A percentile compares a stretch with the other conserved stretches of the same genome.
phyloP scores from a whole-genome alignment of 2,797 vertebrate genomes.

The Anguilla megastoma region DNA sequence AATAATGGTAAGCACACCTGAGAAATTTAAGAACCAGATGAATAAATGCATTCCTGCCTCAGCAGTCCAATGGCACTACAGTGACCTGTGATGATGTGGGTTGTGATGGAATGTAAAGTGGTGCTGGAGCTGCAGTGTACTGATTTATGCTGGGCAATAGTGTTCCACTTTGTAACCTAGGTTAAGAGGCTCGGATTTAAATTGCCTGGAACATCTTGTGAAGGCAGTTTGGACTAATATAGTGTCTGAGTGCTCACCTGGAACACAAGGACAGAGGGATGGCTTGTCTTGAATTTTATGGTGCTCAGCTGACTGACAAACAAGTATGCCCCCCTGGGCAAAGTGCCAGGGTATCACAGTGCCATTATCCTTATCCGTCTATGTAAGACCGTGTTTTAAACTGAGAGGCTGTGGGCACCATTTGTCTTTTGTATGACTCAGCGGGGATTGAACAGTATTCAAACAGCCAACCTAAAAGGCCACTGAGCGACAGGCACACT shows the following conservation, averaged over 20 bases:
- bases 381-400: background rate
- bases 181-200: background rate
- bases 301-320: slow-evolving; percentile 5
- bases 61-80: background rate
- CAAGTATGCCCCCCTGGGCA: background rate
- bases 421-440: slow-evolving; percentile 21
- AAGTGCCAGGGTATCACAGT: background rate
- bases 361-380: background rate
- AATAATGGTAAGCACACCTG: background rate
- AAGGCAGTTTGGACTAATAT: slow-evolving; percentile 17
- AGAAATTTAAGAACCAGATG: background rate
- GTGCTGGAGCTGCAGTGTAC: background rate
- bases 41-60: background rate
- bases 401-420: slow-evolving; percentile 11
- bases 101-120: background rate
- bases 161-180: background rate
- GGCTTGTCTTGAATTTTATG: slow-evolving; percentile 5
- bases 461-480: background rate
- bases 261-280: background rate
- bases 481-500: background rate
- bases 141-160: slow-evolving; percentile 2
- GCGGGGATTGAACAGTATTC: background rate
- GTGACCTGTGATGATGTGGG: background rate
- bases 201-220: background rate
- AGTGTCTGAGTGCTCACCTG: slow-evolving; percentile 8